Percentiles rank a stretch among this genome's conserved stretches.
These are phyloP conservation scores for Elaphurus davidianus DNA, from an alignment of 2,113 vertebrate species.

Conservation along the genomic window DNA sequence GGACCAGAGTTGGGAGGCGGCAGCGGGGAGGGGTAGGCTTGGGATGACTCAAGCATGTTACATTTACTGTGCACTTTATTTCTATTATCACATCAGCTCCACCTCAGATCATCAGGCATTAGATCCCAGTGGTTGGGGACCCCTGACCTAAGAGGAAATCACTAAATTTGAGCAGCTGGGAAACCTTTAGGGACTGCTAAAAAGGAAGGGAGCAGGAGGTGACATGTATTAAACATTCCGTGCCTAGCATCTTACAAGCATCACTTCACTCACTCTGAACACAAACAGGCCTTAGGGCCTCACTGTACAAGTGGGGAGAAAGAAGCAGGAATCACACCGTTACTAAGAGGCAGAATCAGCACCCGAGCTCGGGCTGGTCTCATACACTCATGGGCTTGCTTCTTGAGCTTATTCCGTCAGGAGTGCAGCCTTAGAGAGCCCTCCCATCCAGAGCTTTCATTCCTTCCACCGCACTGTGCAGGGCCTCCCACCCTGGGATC, in stretches of 20 bases:
- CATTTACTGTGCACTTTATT: background rate
- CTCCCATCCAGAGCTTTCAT: background rate
- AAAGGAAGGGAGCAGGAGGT: background rate
- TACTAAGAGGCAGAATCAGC: background rate
- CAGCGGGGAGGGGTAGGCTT: background rate
- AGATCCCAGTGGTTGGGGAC: background rate
- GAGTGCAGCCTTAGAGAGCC: background rate
- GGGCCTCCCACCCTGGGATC: accelerated
- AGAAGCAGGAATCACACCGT: background rate
- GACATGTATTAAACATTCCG: accelerated
- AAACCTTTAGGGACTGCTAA: background rate
- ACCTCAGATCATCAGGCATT: background rate
- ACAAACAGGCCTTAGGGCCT: no score
- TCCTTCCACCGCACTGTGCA: accelerated
- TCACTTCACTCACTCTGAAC: background rate
- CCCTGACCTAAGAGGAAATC: background rate
- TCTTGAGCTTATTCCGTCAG: accelerated
- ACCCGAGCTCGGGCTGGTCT: background rate
- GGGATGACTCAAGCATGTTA: background rate
- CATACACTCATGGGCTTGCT: no score
- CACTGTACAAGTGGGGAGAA: background rate
- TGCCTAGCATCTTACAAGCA: background rate
- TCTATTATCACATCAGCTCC: background rate
- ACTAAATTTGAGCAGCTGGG: background rate
- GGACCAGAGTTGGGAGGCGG: background rate